phyloP scores from a whole-genome alignment of 2,113 vertebrate species.

The Casuarius casuarius region DNA sequence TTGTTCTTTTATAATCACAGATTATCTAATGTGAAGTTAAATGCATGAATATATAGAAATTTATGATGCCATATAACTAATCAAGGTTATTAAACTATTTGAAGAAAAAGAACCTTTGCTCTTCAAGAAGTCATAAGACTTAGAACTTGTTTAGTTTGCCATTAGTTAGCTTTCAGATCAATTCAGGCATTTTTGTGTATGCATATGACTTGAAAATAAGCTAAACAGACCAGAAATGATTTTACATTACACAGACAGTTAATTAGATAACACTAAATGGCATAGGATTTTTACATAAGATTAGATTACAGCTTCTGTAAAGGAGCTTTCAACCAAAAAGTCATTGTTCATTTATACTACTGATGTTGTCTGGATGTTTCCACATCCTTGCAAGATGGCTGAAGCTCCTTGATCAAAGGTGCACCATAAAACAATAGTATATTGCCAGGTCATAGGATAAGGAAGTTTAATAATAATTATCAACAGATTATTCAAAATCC shows the following conservation, averaged over 20 bases:
- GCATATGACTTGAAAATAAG: slow-evolving; percentile 34
- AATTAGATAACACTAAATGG: slow-evolving; percentile 43
- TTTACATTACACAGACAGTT: slow-evolving; percentile 47
- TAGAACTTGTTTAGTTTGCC: slow-evolving; percentile 26
- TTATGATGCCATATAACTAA: neutral
- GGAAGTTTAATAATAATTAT: neutral
- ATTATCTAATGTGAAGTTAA: neutral
- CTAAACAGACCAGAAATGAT: slow-evolving; percentile 40
- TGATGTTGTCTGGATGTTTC: neutral
- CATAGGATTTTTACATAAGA: slow-evolving; percentile 22
- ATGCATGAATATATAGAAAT: neutral
- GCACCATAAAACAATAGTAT: neutral
- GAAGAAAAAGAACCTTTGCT: neutral
- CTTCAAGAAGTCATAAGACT: slow-evolving; percentile 17
- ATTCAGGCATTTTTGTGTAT: neutral
- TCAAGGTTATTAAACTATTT: neutral
- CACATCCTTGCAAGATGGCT: neutral
- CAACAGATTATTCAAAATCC: neutral
- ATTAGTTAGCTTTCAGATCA: slow-evolving; percentile 39
- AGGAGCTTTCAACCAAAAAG: slow-evolving; percentile 40
- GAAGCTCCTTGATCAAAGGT: neutral
- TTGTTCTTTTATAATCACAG: neutral
- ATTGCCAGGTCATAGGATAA: neutral
- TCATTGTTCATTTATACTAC: slow-evolving; percentile 24
- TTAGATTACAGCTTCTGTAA: slow-evolving; percentile 24